phyloP scores from a whole-genome alignment of 2,888 invertebrate species.

The Xestia sexstrigata region DNA sequence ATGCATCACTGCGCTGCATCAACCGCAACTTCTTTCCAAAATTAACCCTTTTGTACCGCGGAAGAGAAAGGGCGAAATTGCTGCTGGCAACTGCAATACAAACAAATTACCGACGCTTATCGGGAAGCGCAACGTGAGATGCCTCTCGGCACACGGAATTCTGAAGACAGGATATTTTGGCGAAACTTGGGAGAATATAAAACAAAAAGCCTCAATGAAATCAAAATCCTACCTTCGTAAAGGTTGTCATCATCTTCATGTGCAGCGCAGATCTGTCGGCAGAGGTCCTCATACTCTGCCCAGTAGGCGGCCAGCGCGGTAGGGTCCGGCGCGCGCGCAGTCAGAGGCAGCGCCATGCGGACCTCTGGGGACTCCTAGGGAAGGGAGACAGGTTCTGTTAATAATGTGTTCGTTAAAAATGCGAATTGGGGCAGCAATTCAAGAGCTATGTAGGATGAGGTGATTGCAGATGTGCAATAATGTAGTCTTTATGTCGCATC shows the following conservation, averaged over 20 bases:
- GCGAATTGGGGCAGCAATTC: neutral
- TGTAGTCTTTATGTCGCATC: neutral
- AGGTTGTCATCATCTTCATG: conserved; percentile 90
- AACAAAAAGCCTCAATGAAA: neutral
- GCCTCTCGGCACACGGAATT: too few species aligned
- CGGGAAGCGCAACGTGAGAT: neutral
- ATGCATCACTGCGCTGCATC: conserved; percentile 11
- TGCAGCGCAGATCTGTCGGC: conserved; percentile 90
- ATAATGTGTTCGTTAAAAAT: neutral
- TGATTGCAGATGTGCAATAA: neutral
- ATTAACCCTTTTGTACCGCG: conserved; percentile 10
- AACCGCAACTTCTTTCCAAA: conserved; percentile 1
- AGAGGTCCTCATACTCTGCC: conserved; percentile 92
- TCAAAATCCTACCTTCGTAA: conserved; percentile 88
- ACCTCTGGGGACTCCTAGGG: conserved; percentile 87
- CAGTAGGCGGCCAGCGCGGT: conserved; percentile 92
- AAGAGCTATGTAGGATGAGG: neutral
- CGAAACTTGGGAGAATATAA: neutral
- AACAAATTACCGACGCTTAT: neutral
- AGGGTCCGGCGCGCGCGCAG: conserved; percentile 85
- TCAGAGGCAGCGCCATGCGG: conserved; percentile 82
- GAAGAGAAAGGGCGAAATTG: conserved; percentile 2
- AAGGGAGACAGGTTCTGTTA: conserved; percentile 4
- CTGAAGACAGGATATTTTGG: neutral
- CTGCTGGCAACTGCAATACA: neutral